Base-by-base conservation (phyloP, 92 coral and sea anemone genomes). In the Epizoanthus rinbou region DNA sequence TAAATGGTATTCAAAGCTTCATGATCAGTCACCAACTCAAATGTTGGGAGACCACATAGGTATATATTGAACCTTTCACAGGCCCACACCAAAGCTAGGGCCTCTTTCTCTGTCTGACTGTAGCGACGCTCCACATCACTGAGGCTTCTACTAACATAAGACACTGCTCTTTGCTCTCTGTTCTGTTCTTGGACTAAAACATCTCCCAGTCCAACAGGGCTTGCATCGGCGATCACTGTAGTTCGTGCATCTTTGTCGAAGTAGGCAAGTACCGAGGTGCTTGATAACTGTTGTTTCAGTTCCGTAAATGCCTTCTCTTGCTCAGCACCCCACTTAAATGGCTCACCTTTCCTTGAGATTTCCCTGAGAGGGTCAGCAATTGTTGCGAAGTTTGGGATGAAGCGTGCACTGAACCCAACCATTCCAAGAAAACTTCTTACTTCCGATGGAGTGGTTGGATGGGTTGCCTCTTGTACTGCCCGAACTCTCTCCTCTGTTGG, bases 1-100 rank as follows among this genome's bases (percentile, higher is more conserved):
- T 74, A 89, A 50, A 85, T 85, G 31, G 56, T 64, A 41, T 85
- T 80, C 65, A 85, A 65, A 3, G 89, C 83, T 70, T 89, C 81
- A 57, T 88, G 88, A 69, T 85, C 91, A 23, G 88, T 84, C 64
- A 88, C 88, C 14, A 88, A 67, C 74, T 88, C 88, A 66, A 88
- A 84, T 43, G 78, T 14, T 24, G 78, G 72, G n/a, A 88, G 83
- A 8, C 91, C 91, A 41, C 80, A 63, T 58, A 84, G 78, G 73
- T 88, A 78, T n/a, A 90, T 25, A 57, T 87, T 80, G 76, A 88
- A 88, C 28, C 86, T 33, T 47, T 87, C 85, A 58, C 85, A 84
- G 5, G 89, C 78, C 91, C 89, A 87, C 15, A 88, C 91, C 2
- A 84, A 39, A 21, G 76, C 90, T 0, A 84, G 65, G 0, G 91